phyloP scores from a whole-genome alignment of 37 sponge, comb jelly and placozoan species.

The Beroe ovata region DNA sequence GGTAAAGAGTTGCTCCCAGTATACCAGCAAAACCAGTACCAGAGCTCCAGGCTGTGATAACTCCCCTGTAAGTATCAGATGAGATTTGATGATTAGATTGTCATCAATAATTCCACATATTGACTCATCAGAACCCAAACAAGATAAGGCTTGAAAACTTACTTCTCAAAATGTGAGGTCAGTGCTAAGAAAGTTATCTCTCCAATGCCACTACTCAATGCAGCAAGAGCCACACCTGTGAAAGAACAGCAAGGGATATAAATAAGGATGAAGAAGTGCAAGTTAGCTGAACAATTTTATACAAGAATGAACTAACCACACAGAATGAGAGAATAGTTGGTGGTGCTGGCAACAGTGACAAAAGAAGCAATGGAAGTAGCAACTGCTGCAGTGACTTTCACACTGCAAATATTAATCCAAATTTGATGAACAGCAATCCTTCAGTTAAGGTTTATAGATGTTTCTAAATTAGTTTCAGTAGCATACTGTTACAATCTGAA shows the following conservation, averaged over 20 bases:
- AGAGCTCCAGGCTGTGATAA: slow-evolving; percentile 74
- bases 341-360: slow-evolving; percentile 4
- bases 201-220: slow-evolving; percentile 24
- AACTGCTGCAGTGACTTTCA: slow-evolving; percentile 5
- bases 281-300: too few relatives aligned
- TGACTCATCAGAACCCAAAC: too few relatives aligned
- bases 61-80: too few relatives aligned
- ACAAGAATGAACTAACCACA: slow-evolving; percentile 7
- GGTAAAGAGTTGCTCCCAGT: slow-evolving; percentile 72
- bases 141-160: too few relatives aligned
- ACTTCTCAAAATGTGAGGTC: slow-evolving; percentile 52
- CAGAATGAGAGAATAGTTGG: slow-evolving; percentile 30
- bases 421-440: too few relatives aligned
- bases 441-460: too few relatives aligned
- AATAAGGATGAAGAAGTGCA: too few relatives aligned
- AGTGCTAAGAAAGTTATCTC: slow-evolving; percentile 45
- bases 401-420: slow-evolving; percentile 10
- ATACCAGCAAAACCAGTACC: slow-evolving; percentile 79
- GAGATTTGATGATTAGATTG: too few relatives aligned
- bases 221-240: slow-evolving; percentile 35
- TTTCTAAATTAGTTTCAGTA: too few relatives aligned
- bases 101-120: too few relatives aligned
- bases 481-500: too few relatives aligned
- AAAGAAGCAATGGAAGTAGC: not conserved
- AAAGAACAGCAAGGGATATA: too few relatives aligned